phyloP scores from a whole-genome alignment of 2,888 invertebrate genomes.

The Epiblema foenella region DNA sequence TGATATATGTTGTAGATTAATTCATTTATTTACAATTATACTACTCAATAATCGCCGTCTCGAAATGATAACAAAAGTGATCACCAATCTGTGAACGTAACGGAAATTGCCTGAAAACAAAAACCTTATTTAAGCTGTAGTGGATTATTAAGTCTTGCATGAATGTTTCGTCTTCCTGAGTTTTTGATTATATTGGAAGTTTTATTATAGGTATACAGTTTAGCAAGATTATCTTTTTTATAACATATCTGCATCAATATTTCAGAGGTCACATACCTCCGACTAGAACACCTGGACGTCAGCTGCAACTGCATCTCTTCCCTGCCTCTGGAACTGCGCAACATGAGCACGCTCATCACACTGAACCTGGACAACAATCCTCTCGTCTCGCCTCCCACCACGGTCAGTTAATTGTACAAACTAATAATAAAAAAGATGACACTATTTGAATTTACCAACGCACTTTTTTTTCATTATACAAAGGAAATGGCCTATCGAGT shows the following conservation, averaged over 20 bases:
- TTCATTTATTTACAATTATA: too few relatives aligned
- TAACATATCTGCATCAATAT: conserved; percentile 43
- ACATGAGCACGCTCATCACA: conserved; percentile 93
- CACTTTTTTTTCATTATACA: too few relatives aligned
- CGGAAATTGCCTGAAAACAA: too few relatives aligned
- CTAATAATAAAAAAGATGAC: too few relatives aligned
- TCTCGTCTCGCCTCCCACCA: conserved; percentile 95
- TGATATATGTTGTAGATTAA: too few relatives aligned
- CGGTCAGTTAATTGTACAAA: conserved; percentile 86
- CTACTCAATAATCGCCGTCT: too few relatives aligned
- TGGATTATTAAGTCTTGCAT: too few relatives aligned
- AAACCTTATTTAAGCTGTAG: too few relatives aligned
- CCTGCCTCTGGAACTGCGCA: conserved; percentile 94
- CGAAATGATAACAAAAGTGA: background rate
- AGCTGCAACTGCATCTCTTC: conserved; percentile 95
- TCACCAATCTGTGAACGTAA: background rate
- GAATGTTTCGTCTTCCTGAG: too few relatives aligned
- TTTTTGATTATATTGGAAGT: background rate
- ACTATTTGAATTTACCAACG: too few relatives aligned
- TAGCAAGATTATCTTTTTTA: background rate
- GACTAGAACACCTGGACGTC: conserved; percentile 93
- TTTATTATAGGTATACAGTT: background rate
- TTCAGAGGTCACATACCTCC: conserved; percentile 94
- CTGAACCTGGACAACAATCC: conserved; percentile 95
- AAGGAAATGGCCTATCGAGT: too few relatives aligned